Evolutionary conservation across 2,797 vertebrate species (phyloP).

Genomic region (Alfaro cultratus): DNA sequence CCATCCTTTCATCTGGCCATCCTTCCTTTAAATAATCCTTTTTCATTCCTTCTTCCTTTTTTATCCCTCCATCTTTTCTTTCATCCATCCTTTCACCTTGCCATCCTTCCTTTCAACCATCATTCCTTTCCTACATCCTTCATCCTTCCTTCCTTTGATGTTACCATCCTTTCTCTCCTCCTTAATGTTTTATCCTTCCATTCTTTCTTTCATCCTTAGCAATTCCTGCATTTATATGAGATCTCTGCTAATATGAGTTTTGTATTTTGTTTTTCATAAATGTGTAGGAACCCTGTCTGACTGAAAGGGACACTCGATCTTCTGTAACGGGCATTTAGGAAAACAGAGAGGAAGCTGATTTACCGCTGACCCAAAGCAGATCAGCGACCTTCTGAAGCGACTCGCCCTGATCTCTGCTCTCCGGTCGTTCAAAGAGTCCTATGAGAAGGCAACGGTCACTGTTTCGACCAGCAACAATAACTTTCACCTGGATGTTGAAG

Average conservation of each 20-base stretch:
- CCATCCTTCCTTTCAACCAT: too few species aligned
- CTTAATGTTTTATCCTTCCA: neutral
- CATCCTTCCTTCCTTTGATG: neutral
- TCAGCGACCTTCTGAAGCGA: conserved; percentile 21
- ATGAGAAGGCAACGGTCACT: neutral
- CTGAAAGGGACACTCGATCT: neutral
- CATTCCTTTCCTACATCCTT: too few species aligned
- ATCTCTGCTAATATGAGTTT: neutral
- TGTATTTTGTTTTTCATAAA: neutral
- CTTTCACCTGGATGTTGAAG: neutral
- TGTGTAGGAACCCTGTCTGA: neutral
- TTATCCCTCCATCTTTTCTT: neutral
- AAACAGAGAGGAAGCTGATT: conserved; percentile 30
- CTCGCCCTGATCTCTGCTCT: neutral
- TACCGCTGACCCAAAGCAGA: conserved; percentile 13
- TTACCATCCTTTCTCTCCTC: too few species aligned
- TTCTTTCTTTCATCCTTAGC: neutral
- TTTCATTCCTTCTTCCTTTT: too few species aligned
- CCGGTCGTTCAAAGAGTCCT: neutral
- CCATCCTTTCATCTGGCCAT: too few species aligned
- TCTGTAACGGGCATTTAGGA: conserved; percentile 15
- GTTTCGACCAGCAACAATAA: conserved; percentile 4
- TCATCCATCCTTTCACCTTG: neutral
- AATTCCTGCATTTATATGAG: neutral
- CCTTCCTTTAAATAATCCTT: too few species aligned